Conservation (phyloP, 2,113 vertebrate genomes). For the Rattus rattus region DNA sequence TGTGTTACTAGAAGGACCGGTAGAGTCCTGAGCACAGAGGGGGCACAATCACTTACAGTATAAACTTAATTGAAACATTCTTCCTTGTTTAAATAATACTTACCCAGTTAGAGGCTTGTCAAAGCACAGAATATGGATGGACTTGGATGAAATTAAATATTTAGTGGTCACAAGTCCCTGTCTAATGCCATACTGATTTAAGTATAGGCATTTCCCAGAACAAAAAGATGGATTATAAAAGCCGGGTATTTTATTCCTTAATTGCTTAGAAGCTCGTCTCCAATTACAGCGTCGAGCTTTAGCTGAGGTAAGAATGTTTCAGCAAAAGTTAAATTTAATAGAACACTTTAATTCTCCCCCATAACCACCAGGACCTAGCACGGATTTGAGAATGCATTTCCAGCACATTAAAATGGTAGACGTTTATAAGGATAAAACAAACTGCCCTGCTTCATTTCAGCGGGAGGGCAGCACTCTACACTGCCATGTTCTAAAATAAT, state of each 20-base stretch:
- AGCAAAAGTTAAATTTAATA: constrained; percentile 82
- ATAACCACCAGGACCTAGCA: constrained; percentile 67
- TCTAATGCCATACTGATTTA: constrained; percentile 67
- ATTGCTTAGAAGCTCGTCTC: constrained; percentile 76
- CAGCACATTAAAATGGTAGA: constrained; percentile 63
- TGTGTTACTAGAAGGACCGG: not conserved
- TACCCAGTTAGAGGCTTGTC: constrained; percentile 51
- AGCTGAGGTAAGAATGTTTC: constrained; percentile 77
- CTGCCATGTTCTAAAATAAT: constrained; percentile 62
- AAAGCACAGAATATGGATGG: constrained; percentile 57
- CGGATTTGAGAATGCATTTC: constrained; percentile 75
- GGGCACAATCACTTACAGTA: not conserved
- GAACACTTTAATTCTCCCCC: constrained; percentile 73
- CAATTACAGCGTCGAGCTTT: constrained; percentile 71
- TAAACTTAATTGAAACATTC: constrained; percentile 67
- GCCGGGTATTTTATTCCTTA: constrained; percentile 75
- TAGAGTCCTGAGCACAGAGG: not conserved
- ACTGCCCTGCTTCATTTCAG: constrained; percentile 52
- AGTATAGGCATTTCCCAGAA: constrained; percentile 74
- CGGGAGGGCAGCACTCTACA: constrained; percentile 7
- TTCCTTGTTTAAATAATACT: constrained; percentile 75
- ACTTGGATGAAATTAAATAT: constrained; percentile 79
- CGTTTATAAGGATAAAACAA: constrained; percentile 70
- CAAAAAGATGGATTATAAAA: constrained; percentile 80
- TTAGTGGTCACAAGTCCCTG: constrained; percentile 70